Percentiles rank a stretch among this genome's conserved stretches.
phyloP scores from a whole-genome alignment of 2,113 vertebrate genomes.

The Pholis gunnellus region DNA sequence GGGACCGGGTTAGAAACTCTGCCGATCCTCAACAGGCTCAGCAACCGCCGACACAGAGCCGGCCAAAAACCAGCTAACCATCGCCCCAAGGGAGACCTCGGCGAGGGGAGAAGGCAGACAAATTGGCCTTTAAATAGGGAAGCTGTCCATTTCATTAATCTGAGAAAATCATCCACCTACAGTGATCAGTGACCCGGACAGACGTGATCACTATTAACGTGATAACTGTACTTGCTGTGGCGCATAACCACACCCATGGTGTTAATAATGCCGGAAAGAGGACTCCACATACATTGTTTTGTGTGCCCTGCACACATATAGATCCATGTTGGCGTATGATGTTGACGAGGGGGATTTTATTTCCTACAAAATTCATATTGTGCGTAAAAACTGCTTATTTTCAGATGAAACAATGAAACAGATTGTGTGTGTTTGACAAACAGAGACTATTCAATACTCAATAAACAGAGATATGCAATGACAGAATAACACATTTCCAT shows the following conservation, averaged over 20 bases:
- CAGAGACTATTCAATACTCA: constrained; percentile 2
- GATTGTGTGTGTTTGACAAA: constrained; percentile 2
- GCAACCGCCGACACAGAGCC: too few relatives aligned
- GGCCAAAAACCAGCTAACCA: too few relatives aligned
- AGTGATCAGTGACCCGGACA: neutral
- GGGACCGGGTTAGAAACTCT: too few relatives aligned
- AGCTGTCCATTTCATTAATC: too few relatives aligned
- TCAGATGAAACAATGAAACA: constrained; percentile 8
- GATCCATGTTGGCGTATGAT: neutral
- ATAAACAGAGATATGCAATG: constrained; percentile 35
- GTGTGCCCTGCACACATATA: neutral
- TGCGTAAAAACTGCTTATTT: neutral
- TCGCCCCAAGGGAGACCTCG: too few relatives aligned
- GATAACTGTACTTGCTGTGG: neutral
- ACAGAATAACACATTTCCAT: constrained; percentile 45
- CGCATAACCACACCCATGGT: neutral
- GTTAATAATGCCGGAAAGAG: neutral
- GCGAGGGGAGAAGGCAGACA: too few relatives aligned
- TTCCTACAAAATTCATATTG: neutral
- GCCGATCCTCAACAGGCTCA: too few relatives aligned
- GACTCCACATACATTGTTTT: neutral
- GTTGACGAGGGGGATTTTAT: neutral
- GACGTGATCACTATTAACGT: neutral
- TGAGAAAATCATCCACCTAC: neutral
- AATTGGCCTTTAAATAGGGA: too few relatives aligned